Percentiles rank a stretch among this genome's conserved stretches.
These are phyloP conservation scores for Bombus sibiricus DNA, from an alignment of 1,140 invertebrate species.

Conservation along the genomic window DNA sequence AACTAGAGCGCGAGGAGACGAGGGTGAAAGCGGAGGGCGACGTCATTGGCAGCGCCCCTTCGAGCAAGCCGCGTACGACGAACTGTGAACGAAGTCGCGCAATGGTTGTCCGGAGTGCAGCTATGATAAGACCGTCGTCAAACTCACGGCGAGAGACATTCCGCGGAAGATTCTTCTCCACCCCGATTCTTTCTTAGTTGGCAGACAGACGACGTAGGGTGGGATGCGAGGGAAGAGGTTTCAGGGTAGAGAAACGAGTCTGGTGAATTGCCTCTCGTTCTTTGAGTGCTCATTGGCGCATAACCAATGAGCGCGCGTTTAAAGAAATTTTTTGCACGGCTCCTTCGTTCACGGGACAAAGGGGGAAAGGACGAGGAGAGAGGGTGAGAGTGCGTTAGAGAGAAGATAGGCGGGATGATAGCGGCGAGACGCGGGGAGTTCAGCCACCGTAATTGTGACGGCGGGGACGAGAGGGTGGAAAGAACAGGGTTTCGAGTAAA, in stretches of 20 bases:
- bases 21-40: no score
- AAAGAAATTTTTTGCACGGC: constrained; percentile 42
- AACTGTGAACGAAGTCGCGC: background rate
- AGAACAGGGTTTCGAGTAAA: background rate
- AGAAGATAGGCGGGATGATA: background rate
- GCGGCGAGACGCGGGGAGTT: background rate
- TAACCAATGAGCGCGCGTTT: constrained; percentile 46
- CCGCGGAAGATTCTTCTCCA: constrained; percentile 21
- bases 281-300: constrained; percentile 46
- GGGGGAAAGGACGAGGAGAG: no score
- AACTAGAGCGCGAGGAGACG: no score
- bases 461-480: no score
- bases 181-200: background rate
- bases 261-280: constrained; percentile 42
- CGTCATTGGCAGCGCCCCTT: constrained; percentile 10
- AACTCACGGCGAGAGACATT: constrained; percentile 19
- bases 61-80: background rate
- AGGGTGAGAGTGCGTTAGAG: background rate
- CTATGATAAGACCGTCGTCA: constrained; percentile 21
- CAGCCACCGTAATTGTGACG: background rate
- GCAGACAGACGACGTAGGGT: constrained; percentile 10
- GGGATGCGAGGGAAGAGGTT: background rate
- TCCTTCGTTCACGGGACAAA: constrained; percentile 2
- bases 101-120: background rate
- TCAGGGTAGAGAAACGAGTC: constrained; percentile 21